phyloP scores from a whole-genome alignment of 2,888 invertebrate species.

The Theodoxus fluviatilis region DNA sequence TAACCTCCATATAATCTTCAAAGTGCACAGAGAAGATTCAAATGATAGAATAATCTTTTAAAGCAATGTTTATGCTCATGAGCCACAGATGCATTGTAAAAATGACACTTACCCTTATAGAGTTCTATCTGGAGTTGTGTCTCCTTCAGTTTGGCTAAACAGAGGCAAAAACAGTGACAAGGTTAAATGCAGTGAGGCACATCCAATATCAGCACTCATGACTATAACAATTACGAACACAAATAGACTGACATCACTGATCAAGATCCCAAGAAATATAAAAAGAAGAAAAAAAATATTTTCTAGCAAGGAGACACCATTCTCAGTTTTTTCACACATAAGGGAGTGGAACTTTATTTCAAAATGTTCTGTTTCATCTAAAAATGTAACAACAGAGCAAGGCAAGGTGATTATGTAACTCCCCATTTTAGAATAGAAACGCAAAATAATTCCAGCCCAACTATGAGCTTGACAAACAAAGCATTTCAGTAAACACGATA shows the following conservation, averaged over 20 bases:
- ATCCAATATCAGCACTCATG: too few relatives aligned
- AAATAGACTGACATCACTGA: too few relatives aligned
- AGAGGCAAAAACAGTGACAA: too few relatives aligned
- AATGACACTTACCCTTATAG: slow-evolving; percentile 53
- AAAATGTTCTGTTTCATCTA: too few relatives aligned
- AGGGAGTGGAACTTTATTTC: too few relatives aligned
- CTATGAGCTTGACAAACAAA: too few relatives aligned
- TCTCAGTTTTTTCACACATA: too few relatives aligned
- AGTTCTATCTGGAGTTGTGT: slow-evolving; percentile 57
- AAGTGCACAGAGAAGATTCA: neutral
- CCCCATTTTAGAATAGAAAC: neutral
- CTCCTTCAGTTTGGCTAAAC: slow-evolving; percentile 60
- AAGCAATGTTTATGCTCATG: neutral
- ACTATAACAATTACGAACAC: too few relatives aligned
- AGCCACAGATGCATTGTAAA: neutral
- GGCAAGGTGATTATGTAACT: neutral
- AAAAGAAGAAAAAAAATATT: neutral
- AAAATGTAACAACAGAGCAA: neutral
- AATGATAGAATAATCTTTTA: neutral
- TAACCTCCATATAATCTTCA: too few relatives aligned
- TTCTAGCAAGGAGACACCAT: neutral
- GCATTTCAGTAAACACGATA: too few relatives aligned
- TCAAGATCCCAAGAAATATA: slow-evolving; percentile 22
- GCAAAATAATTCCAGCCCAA: too few relatives aligned
- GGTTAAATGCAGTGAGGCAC: too few relatives aligned